phyloP scores from a whole-genome alignment of 2,113 vertebrate genomes.

The Protobothrops flavoviridis region DNA sequence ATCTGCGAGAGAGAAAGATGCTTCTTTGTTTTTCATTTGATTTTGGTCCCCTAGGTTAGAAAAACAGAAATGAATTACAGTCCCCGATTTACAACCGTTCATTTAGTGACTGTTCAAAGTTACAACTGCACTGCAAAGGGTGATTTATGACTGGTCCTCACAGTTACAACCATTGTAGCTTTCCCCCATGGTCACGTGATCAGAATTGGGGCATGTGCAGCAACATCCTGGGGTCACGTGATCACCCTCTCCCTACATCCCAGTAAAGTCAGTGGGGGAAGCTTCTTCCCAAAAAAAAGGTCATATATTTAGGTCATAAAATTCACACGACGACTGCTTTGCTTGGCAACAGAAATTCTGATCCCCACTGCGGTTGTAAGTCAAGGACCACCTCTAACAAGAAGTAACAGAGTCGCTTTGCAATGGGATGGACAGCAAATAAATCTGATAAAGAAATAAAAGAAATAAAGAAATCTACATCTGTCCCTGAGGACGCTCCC shows the following conservation, averaged over 20 bases:
- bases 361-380: background rate
- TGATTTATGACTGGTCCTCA: background rate
- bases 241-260: background rate
- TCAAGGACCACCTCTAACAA: background rate
- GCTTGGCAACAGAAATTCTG: background rate
- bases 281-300: background rate
- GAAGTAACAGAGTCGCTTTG: background rate
- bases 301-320: background rate
- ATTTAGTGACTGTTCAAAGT: background rate
- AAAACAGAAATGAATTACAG: background rate
- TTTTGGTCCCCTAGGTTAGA: background rate
- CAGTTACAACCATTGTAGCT: background rate
- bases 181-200: background rate
- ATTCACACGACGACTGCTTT: background rate
- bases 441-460: background rate
- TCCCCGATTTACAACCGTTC: too few relatives aligned
- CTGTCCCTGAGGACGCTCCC: too few relatives aligned
- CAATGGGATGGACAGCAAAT: background rate
- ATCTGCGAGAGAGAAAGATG: background rate
- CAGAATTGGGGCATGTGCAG: background rate
- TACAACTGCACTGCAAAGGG: background rate
- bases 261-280: background rate
- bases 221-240: too few relatives aligned
- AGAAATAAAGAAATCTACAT: background rate
- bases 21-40: background rate